phyloP scores from a whole-genome alignment of 2,888 invertebrate genomes.

The Drosophila suboccidentalis region DNA sequence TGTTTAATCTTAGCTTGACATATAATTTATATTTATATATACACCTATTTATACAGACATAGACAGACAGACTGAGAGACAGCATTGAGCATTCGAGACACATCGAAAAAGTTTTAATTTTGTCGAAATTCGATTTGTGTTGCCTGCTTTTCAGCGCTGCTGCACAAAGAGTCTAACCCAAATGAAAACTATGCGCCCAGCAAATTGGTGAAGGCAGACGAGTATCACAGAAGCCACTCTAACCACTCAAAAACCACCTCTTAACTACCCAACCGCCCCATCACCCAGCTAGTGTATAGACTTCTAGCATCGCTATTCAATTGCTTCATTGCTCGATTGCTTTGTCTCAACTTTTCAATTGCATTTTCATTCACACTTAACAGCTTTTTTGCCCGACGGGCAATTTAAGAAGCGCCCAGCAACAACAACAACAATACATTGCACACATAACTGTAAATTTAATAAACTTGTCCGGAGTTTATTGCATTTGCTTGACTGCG shows the following conservation, averaged over 20 bases:
- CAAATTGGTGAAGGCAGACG: slow-evolving; percentile 5
- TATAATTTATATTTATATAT: neutral
- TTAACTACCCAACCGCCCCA: neutral
- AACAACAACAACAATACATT: slow-evolving; percentile 30
- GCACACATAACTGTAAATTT: slow-evolving; percentile 71
- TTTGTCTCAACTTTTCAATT: slow-evolving; percentile 63
- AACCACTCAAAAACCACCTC: neutral
- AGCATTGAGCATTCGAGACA: slow-evolving; percentile 11
- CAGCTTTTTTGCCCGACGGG: slow-evolving; percentile 44
- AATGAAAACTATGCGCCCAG: slow-evolving; percentile 20
- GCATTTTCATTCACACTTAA: slow-evolving; percentile 53
- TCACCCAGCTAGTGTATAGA: neutral
- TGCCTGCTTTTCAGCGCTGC: slow-evolving; percentile 51
- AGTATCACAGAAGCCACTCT: neutral
- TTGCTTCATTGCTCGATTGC: slow-evolving; percentile 52
- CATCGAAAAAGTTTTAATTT: slow-evolving; percentile 45
- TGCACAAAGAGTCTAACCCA: slow-evolving; percentile 18
- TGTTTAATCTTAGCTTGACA: slow-evolving; percentile 41
- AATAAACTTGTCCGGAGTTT: slow-evolving; percentile 73
- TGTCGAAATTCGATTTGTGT: slow-evolving; percentile 53
- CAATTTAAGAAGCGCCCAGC: slow-evolving; percentile 41
- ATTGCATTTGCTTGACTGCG: slow-evolving; percentile 71
- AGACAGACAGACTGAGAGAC: neutral
- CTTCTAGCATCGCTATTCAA: slow-evolving; percentile 27
- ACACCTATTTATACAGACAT: neutral